Evolutionary conservation across 2,113 vertebrate species (phyloP).

Genomic region (Megalops atlanticus): DNA sequence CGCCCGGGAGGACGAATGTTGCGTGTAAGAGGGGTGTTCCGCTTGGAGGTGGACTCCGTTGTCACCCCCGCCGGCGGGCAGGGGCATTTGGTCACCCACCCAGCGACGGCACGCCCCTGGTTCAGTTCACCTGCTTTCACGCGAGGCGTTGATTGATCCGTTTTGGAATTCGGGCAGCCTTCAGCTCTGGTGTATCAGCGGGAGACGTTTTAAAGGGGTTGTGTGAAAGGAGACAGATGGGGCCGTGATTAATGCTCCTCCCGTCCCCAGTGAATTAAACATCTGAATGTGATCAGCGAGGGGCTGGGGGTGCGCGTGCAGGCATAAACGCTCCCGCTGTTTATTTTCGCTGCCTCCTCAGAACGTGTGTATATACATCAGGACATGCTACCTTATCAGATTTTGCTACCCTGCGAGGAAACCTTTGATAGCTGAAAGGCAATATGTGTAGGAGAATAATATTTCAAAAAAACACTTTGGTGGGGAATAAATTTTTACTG

Average conservation of each 20-base stretch:
- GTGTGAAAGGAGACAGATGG: constrained; percentile 42
- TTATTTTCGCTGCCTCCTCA: no score
- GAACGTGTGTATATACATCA: background rate
- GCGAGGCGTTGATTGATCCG: background rate
- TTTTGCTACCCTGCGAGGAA: background rate
- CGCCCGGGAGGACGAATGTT: no score
- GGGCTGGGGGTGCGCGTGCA: no score
- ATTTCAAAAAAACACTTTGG: no score
- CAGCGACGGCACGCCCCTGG: background rate
- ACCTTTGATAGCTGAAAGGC: background rate
- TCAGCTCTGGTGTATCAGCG: background rate
- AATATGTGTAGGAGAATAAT: no score
- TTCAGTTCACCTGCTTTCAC: background rate
- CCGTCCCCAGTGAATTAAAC: constrained; percentile 2
- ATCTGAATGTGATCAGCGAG: background rate
- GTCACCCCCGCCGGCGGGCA: background rate
- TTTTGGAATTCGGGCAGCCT: background rate
- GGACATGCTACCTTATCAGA: background rate
- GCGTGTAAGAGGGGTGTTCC: no score
- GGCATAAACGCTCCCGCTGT: no score
- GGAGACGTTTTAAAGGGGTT: constrained; percentile 33
- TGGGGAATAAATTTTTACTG: no score
- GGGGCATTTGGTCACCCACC: background rate
- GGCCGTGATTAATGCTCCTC: constrained; percentile 38
- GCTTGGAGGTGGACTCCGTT: background rate